Conservation (phyloP, 2,888 invertebrate species). For the Lepidochitona cinerea region DNA sequence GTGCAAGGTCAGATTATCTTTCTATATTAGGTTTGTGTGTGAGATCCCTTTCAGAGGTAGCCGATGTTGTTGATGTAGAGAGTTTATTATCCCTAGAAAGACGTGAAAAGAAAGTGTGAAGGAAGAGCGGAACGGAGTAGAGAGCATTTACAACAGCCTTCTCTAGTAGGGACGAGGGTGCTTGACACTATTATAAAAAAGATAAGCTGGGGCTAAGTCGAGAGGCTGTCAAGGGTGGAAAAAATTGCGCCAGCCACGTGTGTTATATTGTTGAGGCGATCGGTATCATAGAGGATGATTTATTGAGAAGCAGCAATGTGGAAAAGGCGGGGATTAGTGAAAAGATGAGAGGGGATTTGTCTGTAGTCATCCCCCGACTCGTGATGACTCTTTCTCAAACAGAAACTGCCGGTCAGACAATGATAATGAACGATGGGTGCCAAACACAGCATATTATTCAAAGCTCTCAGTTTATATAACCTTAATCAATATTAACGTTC, state of each 20-base stretch:
- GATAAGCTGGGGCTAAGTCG: not conserved
- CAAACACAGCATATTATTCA: not conserved
- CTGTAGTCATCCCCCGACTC: not conserved
- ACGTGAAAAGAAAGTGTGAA: too few species aligned
- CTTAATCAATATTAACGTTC: not conserved
- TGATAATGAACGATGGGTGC: not conserved
- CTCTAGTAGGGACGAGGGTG: not conserved
- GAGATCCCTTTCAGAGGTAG: too few species aligned
- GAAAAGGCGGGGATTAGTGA: not conserved
- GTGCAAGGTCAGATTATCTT: too few species aligned
- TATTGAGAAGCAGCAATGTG: not conserved
- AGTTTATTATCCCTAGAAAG: too few species aligned
- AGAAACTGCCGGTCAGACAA: not conserved
- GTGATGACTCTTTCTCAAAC: not conserved
- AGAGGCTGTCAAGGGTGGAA: not conserved
- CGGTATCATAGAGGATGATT: not conserved
- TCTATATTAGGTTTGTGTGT: too few species aligned
- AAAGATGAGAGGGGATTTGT: not conserved
- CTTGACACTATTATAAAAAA: constrained; percentile 1
- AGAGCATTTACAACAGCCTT: too few species aligned
- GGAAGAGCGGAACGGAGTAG: too few species aligned
- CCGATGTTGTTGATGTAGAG: too few species aligned
- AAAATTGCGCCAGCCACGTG: not conserved
- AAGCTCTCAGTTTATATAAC: too few species aligned
- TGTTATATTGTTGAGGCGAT: not conserved